Evolutionary conservation across 2,888 invertebrate species (phyloP), one percentile per base, ranked within the genome.

Genomic region (Polylopha cassiicola): DNA sequence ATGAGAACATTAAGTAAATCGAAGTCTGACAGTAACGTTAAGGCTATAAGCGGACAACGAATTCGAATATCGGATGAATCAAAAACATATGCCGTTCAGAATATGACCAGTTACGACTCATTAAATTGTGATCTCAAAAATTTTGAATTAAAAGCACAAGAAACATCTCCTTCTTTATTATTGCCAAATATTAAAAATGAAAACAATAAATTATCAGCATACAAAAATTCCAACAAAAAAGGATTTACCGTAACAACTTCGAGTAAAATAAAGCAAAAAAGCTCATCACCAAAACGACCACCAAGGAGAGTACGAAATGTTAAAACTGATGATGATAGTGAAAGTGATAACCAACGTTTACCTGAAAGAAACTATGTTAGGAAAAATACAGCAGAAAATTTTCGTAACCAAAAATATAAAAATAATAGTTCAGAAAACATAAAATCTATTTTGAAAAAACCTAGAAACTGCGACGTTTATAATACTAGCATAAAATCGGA

Each of bases 11-110:
- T 61, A 37, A 73, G 46, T 46, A 81, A 77, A 56, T 65, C 73
- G 26, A 78, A 73, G 48, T 67, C 73, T 24, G 88, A 89, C 58
- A 71, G 71, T 33, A 88, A 86, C 64, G 86, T 89, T 1, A 87
- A 89, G 55, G 91, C 89, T 43, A 91, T 92, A 41, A 88, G 90
- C 5, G 92, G 92, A 4, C 91, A 91, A 65, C 85, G 91, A 57
- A 90, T 92, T 52, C 80, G 90, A 48, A 79, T 90, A 21, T 87
- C 90, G 51, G 90, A 88, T 50, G 88, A 89, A 50, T 66, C 68
- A 16, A 80, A 73, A 52, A 53, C 60, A 51, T 73, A 73, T 51
- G 75, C 66, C 52, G 55, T 73, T 44, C 74, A 75, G 45, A 81
- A 87, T 46, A 60, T 62, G 34, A 71, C 78, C 39, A 61, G 72